A percentile compares a stretch with the other conserved stretches of the same genome.
Conservation (phyloP, 1,140 invertebrate genomes). For the Drosophila parvula region DNA sequence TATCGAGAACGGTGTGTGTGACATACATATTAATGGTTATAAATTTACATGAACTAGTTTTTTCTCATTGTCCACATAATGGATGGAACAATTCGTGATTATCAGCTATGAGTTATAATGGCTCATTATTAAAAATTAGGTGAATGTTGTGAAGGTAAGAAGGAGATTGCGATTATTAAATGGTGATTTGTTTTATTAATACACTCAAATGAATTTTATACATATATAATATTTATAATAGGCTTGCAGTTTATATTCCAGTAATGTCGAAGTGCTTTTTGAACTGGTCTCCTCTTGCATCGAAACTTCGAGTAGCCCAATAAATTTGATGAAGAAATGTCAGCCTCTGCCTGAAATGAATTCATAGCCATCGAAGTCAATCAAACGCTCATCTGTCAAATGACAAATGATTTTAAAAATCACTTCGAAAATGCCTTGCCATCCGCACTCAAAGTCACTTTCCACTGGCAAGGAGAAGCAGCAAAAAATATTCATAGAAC, state of each 20-base stretch:
- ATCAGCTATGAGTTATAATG: slow-evolving; percentile 15
- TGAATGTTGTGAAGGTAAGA: slow-evolving; percentile 1
- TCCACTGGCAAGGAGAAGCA: slow-evolving; percentile 14
- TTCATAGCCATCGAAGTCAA: slow-evolving; percentile 68
- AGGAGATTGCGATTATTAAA: background rate
- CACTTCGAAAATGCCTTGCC: slow-evolving; percentile 53
- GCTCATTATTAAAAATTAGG: slow-evolving; percentile 18
- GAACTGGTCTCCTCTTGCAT: too few relatives aligned
- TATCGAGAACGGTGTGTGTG: slow-evolving; percentile 30
- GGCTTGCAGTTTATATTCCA: too few relatives aligned
- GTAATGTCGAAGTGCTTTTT: too few relatives aligned
- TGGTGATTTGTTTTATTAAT: background rate
- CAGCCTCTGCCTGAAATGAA: slow-evolving; percentile 20
- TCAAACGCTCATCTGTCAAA: slow-evolving; percentile 79
- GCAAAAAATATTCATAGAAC: slow-evolving; percentile 52
- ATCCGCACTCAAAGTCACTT: slow-evolving; percentile 27
- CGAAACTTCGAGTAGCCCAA: background rate
- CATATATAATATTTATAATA: too few relatives aligned
- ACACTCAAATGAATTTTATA: too few relatives aligned
- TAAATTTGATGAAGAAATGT: background rate
- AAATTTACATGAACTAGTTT: slow-evolving; percentile 55
- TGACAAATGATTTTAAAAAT: slow-evolving; percentile 83
- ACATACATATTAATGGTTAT: slow-evolving; percentile 57
- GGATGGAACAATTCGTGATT: slow-evolving; percentile 9
- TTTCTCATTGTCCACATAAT: slow-evolving; percentile 12